Evolutionary conservation across 2,113 vertebrate species (phyloP), one percentile per base, ranked within the genome.

Genomic region (Channa maculata): DNA sequence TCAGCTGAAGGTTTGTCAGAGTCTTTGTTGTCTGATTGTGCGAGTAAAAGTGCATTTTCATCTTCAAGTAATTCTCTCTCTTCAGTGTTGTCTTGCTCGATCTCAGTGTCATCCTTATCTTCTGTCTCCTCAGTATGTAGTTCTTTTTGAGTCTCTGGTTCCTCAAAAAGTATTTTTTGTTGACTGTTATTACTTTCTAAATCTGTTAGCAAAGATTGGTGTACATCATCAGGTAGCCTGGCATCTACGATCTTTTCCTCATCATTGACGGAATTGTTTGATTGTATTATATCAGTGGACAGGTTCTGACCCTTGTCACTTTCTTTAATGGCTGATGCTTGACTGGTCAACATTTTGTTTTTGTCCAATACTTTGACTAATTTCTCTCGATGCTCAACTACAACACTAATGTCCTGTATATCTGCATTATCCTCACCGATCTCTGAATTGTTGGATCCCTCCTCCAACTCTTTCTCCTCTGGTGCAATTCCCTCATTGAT

Each of bases 61-160:
- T 99, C 98, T 86, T 98, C 96, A 52, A 99, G 88, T 0, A 97
- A 89, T 50, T 93, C 92, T 0, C 86, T 74, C 3, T 81, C 72
- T 0, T 84, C 78, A n/a, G 82, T 86, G 8, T 41, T 66, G 5
- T 50, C 52, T 8, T 74, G 41, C 15, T 81, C 60, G 0, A 15
- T 49, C 33, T 58, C 59, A 12, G 77, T 43, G 2, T 64, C 5
- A 1, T 86, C 51, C 13, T 2, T 46, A 44, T 65, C 49, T 45
- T 54, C 65, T 14, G 1, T 15, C 34, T 72, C 43, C 33, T 77
- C 65, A 37, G 14, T 4, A 43, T 14, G 34, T 49, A 51, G 12
- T 45, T 74, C 71, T 33, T 83, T 58, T 0, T 51, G 39, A 48
- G 55, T 38, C 48, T 86, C 58, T 43, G 51, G 46, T 60, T 80